Conservation (phyloP, 2,797 vertebrate genomes). For the Psittacula echo region DNA sequence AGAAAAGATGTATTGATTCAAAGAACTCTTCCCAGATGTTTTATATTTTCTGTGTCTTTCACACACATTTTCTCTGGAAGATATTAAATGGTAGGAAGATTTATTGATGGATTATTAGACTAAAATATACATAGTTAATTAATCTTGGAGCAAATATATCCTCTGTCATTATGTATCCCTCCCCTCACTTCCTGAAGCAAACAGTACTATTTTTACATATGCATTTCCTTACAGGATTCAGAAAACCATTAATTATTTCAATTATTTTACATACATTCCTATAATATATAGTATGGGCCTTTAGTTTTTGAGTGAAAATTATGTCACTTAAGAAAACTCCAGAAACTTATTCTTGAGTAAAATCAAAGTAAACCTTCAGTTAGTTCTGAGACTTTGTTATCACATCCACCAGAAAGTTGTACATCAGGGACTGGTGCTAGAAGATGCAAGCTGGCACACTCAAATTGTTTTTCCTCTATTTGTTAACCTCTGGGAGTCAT, state of each 20-base stretch:
- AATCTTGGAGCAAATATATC: neutral
- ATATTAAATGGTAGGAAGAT: neutral
- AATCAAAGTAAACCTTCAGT: neutral
- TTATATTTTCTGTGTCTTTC: neutral
- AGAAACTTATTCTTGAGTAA: neutral
- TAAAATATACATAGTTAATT: neutral
- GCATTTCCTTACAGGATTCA: neutral
- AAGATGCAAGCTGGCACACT: neutral
- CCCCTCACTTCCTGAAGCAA: neutral
- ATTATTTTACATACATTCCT: neutral
- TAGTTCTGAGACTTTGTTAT: neutral
- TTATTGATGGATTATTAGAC: slow-evolving; percentile 13
- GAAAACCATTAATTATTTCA: neutral
- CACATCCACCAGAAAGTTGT: neutral
- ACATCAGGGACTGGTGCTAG: neutral
- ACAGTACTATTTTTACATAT: neutral
- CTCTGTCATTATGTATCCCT: neutral
- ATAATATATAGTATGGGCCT: neutral
- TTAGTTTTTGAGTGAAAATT: neutral
- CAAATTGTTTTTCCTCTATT: neutral
- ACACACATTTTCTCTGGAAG: neutral
- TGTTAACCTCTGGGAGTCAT: slow-evolving; percentile 33
- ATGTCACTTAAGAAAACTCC: neutral
- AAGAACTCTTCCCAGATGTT: neutral
- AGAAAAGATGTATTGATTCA: neutral